Conservation (phyloP, 2,113 vertebrate genomes). For the Gobio gobio region DNA sequence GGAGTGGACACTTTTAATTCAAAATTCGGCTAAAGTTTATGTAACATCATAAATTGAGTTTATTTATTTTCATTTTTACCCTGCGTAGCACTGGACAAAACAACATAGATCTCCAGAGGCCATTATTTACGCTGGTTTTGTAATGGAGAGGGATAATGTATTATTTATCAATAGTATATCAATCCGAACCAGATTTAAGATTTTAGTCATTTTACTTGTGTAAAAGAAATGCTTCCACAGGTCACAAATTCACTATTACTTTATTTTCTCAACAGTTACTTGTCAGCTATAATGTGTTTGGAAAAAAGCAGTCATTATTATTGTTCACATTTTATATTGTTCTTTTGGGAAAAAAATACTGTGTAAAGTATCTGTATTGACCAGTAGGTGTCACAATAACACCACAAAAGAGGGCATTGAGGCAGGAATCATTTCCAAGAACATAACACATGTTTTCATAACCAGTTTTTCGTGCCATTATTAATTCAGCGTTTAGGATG, state of each 20-base stretch:
- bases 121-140: neutral
- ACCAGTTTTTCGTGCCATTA: slow-evolving; percentile 37
- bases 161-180: neutral
- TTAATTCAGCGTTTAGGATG: slow-evolving; percentile 39
- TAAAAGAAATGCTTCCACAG: neutral
- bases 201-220: neutral
- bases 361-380: neutral
- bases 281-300: neutral
- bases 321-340: too few species aligned
- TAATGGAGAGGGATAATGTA: neutral
- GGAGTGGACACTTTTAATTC: too few species aligned
- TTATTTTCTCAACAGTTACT: neutral
- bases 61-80: neutral
- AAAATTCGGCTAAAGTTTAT: too few species aligned
- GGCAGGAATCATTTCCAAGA: slow-evolving; percentile 9
- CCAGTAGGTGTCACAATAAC: slow-evolving; percentile 69
- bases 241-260: neutral
- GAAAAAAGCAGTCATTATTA: neutral
- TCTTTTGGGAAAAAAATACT: neutral
- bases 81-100: neutral
- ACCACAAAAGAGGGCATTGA: slow-evolving; percentile 38
- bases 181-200: neutral
- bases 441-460: slow-evolving; percentile 39
- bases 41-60: neutral
- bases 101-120: neutral